Evolutionary conservation across 2,888 invertebrate genomes (phyloP).

Genomic region (Calliphora vomitoria): DNA sequence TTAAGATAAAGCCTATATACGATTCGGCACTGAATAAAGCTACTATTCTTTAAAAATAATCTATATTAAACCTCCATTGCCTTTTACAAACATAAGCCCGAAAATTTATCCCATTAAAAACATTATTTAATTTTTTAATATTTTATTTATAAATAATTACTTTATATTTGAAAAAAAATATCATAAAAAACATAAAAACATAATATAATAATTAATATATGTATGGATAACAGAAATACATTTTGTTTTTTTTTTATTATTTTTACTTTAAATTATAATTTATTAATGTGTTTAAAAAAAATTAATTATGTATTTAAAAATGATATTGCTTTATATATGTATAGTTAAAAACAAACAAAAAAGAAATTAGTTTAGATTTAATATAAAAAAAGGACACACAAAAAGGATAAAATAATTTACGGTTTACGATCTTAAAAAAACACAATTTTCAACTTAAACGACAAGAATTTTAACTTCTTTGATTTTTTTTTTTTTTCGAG

Average conservation of each 20-base stretch:
- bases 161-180: slow-evolving; percentile 77
- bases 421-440: slow-evolving; percentile 62
- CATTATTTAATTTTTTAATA: slow-evolving; percentile 68
- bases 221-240: slow-evolving; percentile 77
- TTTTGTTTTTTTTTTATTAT: slow-evolving; percentile 37
- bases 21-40: too few relatives aligned
- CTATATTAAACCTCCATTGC: too few relatives aligned
- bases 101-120: not conserved
- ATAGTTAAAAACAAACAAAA: slow-evolving; percentile 65
- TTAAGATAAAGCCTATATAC: too few relatives aligned
- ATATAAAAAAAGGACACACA: slow-evolving; percentile 59
- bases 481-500: slow-evolving; percentile 61
- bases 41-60: too few relatives aligned
- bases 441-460: slow-evolving; percentile 55
- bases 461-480: slow-evolving; percentile 27
- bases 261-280: slow-evolving; percentile 74
- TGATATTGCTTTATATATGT: slow-evolving; percentile 66
- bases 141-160: slow-evolving; percentile 79
- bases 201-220: slow-evolving; percentile 76
- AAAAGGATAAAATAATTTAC: slow-evolving; percentile 56
- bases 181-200: slow-evolving; percentile 82
- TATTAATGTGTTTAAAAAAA: slow-evolving; percentile 58
- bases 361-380: slow-evolving; percentile 45
- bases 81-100: too few relatives aligned
- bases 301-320: slow-evolving; percentile 55